Evolutionary conservation across 2,888 invertebrate species (phyloP), one percentile per base, ranked within the genome.

Genomic region (Drosophila robusta): DNA sequence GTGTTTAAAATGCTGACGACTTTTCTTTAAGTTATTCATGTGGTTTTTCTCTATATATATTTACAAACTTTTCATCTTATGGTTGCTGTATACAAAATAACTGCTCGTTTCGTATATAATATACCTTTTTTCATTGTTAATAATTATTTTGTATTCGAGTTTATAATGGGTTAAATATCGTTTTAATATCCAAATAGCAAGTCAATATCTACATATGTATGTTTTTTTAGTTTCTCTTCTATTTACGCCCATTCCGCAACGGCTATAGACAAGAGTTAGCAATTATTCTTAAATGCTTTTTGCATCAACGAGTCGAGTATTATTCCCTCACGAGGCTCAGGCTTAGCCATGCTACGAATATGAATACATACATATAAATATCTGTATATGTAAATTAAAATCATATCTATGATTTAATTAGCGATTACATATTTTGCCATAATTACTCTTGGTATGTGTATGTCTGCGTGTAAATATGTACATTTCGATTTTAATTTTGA

Each of bases 401-500:
- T 62, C 46, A 44, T 32, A 34, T 16, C 9, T 3, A 26, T 49
- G 60, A 54, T 45, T 61, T 29, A 61, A 41, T 61, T 52, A 57
- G 55, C 38, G 45, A 54, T 74, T 57, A 41, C 34, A 68, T 50
- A 45, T 56, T 55, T 62, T 76, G 46, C 62, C 70, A 60, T 74
- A 67, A 85, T 76, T 82, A 76, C 76, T 75, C 67, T 68, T 67
- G 75, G 62, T 74, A 66, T 63, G 41, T 42, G 36, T 54, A 38
- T 58, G 54, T 44, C 44, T 66, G 45, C 58, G 54, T 67, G 49
- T 67, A 58, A 72, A 72, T 85, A 81, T 82, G 66, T 82, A 82
- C 81, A 82, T 70, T 80, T 86, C 49, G 42, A 52, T 80, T 66
- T 75, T 60, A 68, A 54, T 86, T 85, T 86, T 83, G 84, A 83